Evolutionary conservation across 1,140 invertebrate genomes (phyloP).

Genomic region (Lepidurus couesii): DNA sequence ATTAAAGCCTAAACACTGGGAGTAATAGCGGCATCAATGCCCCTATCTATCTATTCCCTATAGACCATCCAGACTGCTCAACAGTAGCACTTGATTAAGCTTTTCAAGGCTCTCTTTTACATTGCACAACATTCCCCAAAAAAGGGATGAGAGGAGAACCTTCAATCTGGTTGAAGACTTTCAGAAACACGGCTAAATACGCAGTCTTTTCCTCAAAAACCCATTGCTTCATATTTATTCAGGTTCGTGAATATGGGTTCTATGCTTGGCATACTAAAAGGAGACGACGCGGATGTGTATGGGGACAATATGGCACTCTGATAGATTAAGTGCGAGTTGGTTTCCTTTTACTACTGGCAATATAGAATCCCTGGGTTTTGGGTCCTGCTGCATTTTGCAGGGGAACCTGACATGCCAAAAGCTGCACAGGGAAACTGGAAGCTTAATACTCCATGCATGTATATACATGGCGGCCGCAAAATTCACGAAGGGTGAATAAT

Average conservation of each 20-base stretch:
- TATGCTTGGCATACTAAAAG: conserved; percentile 1
- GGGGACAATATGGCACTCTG: conserved; percentile 17
- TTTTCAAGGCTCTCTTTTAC: background rate
- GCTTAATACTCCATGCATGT: background rate
- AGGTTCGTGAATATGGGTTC: background rate
- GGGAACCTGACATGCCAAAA: background rate
- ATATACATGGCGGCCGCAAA: background rate
- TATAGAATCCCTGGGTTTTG: background rate
- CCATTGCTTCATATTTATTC: background rate
- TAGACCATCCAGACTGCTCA: background rate
- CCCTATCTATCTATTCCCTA: background rate
- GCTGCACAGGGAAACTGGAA: background rate
- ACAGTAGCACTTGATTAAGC: conserved; percentile 1
- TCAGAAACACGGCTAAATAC: no score
- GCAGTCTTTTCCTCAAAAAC: background rate
- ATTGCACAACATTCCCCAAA: background rate
- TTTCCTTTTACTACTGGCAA: background rate
- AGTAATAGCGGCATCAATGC: background rate
- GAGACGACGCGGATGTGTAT: background rate
- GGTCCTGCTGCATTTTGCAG: background rate
- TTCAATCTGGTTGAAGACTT: no score
- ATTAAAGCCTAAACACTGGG: background rate
- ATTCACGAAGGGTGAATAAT: conserved; percentile 16
- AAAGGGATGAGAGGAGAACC: no score
- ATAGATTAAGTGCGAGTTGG: conserved; percentile 5